Conservation (phyloP, 2,113 vertebrate species). For the Varanus salvator region DNA sequence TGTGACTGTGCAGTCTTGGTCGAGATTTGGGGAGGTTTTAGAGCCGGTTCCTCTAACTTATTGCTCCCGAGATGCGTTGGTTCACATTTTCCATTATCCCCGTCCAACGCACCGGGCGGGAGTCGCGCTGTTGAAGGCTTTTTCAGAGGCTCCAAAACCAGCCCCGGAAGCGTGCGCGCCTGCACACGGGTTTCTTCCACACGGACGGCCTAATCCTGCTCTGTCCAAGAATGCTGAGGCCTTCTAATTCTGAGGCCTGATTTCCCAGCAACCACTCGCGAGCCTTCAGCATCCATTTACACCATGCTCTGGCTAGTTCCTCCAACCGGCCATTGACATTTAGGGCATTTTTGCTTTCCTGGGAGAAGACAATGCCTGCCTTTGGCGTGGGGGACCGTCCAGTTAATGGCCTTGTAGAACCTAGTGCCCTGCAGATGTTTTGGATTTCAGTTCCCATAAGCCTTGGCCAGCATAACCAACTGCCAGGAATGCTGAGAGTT, state of each 20-base stretch:
- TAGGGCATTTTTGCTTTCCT: not conserved
- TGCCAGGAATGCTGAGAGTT: not conserved
- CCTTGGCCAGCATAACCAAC: too few relatives aligned
- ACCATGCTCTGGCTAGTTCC: too few relatives aligned
- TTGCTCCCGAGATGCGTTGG: not conserved
- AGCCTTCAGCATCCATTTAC: not conserved
- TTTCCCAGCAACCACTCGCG: not conserved
- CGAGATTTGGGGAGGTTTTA: too few relatives aligned
- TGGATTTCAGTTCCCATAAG: too few relatives aligned
- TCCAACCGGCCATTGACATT: too few relatives aligned
- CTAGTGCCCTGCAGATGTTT: not conserved
- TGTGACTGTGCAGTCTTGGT: not conserved
- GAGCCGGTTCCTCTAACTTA: not conserved
- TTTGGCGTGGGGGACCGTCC: not conserved
- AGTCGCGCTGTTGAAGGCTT: too few relatives aligned
- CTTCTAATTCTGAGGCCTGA: not conserved
- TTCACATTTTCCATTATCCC: not conserved
- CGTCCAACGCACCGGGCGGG: too few relatives aligned
- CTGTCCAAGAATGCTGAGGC: not conserved
- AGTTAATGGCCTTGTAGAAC: not conserved
- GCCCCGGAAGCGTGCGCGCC: not conserved
- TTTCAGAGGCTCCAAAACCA: not conserved
- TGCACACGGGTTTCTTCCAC: not conserved
- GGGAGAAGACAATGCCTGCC: too few relatives aligned
- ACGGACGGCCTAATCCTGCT: not conserved